phyloP scores from a whole-genome alignment of 1,140 invertebrate species.

The Leucophenga varia region DNA sequence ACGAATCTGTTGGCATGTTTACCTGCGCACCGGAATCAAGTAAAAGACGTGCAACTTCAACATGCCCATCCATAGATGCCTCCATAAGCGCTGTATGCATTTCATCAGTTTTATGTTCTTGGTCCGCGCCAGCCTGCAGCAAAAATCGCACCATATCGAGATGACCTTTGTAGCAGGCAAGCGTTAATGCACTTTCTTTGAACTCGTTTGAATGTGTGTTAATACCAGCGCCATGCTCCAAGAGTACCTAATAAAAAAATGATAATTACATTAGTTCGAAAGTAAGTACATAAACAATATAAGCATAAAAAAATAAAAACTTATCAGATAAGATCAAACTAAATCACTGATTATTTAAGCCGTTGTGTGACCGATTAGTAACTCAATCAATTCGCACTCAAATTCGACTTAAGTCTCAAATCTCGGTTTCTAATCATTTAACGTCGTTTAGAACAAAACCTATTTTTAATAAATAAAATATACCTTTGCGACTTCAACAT shows the following conservation, averaged over 20 bases:
- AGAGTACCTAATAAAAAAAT: slow-evolving; percentile 65
- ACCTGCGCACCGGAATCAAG: slow-evolving; percentile 97
- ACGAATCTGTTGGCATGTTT: slow-evolving; percentile 99
- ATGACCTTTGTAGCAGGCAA: slow-evolving; percentile 98
- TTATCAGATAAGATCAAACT: slow-evolving; percentile 56
- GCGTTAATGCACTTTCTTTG: slow-evolving; percentile 91
- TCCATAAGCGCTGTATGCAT: slow-evolving; percentile 99
- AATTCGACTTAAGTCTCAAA: slow-evolving; percentile 29
- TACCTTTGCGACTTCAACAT: slow-evolving; percentile 89
- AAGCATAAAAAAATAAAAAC: background rate
- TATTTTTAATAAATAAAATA: too few relatives aligned
- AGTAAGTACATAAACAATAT: background rate
- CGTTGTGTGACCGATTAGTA: slow-evolving; percentile 36
- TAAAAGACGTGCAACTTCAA: slow-evolving; percentile 90
- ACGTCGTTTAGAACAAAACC: too few relatives aligned
- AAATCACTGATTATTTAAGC: slow-evolving; percentile 28
- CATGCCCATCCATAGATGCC: slow-evolving; percentile 99
- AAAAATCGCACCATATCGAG: slow-evolving; percentile 97
- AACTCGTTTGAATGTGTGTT: slow-evolving; percentile 99
- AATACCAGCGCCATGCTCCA: slow-evolving; percentile 92
- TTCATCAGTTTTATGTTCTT: slow-evolving; percentile 98
- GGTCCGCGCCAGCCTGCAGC: slow-evolving; percentile 89
- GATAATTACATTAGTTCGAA: slow-evolving; percentile 11
- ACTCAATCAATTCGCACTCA: slow-evolving; percentile 30
- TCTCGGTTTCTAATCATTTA: slow-evolving; percentile 56